Evolutionary conservation across 2,113 vertebrate species (phyloP).

Genomic region (Stigmatopora argus): DNA sequence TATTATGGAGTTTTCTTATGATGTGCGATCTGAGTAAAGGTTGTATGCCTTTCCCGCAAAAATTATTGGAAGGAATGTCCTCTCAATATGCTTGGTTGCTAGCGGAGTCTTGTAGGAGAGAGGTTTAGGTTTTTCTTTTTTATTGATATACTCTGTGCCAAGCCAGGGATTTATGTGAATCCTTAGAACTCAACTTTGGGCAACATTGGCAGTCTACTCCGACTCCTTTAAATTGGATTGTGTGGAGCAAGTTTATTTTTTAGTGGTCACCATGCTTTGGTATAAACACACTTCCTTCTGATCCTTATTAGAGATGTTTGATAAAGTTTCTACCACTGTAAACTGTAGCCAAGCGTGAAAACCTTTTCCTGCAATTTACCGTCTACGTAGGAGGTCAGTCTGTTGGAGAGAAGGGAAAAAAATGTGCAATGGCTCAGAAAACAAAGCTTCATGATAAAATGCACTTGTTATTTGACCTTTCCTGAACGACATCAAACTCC

Average conservation of each 20-base stretch:
- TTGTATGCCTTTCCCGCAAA: slow-evolving; percentile 28
- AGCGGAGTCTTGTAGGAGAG: slow-evolving; percentile 29
- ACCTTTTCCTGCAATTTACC: slow-evolving; percentile 65
- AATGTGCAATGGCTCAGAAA: not conserved
- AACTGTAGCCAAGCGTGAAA: slow-evolving; percentile 59
- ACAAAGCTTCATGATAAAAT: not conserved
- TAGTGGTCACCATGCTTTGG: slow-evolving; percentile 25
- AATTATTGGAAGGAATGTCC: slow-evolving; percentile 29
- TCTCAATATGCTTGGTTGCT: slow-evolving; percentile 27
- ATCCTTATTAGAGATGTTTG: slow-evolving; percentile 50
- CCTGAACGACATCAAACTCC: not conserved
- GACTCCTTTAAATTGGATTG: slow-evolving; percentile 32
- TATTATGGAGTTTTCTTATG: slow-evolving; percentile 20
- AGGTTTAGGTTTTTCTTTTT: slow-evolving; percentile 28
- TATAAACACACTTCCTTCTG: slow-evolving; percentile 34
- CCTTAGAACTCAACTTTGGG: slow-evolving; percentile 12
- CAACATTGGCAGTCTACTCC: slow-evolving; percentile 30
- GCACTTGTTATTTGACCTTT: not conserved
- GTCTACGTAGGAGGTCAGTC: slow-evolving; percentile 48
- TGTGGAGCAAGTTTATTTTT: slow-evolving; percentile 22
- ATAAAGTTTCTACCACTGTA: slow-evolving; percentile 58
- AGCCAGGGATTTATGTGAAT: slow-evolving; percentile 21
- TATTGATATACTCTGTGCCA: slow-evolving; percentile 15
- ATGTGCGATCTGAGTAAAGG: slow-evolving; percentile 22
- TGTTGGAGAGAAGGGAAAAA: slow-evolving; percentile 17